A percentile compares a stretch with the other conserved stretches of the same genome.
Conservation (phyloP, 2,888 invertebrate genomes). For the Chelonus formosanus region DNA sequence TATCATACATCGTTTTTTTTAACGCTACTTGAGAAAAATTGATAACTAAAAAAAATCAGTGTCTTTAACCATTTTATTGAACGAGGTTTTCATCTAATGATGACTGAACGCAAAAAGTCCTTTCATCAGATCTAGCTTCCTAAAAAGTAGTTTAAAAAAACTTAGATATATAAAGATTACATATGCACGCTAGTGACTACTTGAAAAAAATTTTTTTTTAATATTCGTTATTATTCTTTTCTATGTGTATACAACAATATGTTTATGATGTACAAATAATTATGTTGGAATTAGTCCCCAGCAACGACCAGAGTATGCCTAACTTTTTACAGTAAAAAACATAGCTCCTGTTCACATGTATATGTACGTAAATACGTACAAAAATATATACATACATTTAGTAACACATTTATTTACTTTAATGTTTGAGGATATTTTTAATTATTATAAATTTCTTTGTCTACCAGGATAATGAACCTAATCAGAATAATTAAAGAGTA, state of each 20-base stretch:
- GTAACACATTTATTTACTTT: constrained; percentile 52
- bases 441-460: constrained; percentile 38
- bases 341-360: constrained; percentile 57
- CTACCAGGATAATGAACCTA: constrained; percentile 5
- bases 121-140: too few relatives aligned
- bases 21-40: too few relatives aligned
- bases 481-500: neutral
- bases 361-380: constrained; percentile 48
- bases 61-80: too few relatives aligned
- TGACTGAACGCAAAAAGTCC: too few relatives aligned
- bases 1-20: too few relatives aligned
- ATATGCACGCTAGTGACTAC: too few relatives aligned
- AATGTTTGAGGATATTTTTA: constrained; percentile 55
- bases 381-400: constrained; percentile 55
- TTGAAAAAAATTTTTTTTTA: too few relatives aligned
- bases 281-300: constrained; percentile 49
- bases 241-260: constrained; percentile 31
- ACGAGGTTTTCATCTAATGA: too few relatives aligned
- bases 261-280: constrained; percentile 39
- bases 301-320: constrained; percentile 62
- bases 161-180: too few relatives aligned
- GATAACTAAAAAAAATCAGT: too few relatives aligned
- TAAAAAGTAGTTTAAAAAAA: too few relatives aligned
- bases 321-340: constrained; percentile 65
- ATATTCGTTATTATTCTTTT: constrained; percentile 11